Evolutionary conservation across 2,113 vertebrate genomes (phyloP).

Genomic region (Pollachius pollachius): DNA sequence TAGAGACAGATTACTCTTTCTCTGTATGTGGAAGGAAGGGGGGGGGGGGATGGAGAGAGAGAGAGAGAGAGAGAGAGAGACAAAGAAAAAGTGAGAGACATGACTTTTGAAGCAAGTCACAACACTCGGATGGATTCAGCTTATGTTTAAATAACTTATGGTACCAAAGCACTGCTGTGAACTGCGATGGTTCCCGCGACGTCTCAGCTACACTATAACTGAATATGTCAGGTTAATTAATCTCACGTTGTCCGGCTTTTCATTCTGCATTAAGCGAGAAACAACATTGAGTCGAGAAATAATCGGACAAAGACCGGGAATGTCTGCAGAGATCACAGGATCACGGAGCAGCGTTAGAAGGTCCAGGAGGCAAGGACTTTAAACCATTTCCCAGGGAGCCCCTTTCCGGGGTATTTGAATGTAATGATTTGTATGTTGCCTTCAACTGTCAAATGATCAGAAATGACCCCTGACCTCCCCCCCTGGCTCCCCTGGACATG

Average conservation of each 20-base stretch:
- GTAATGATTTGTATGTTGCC: conserved; percentile 3
- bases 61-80: conserved; percentile 7
- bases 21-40: conserved; percentile 11
- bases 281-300: not conserved
- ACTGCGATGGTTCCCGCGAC: conserved; percentile 33
- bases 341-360: not conserved
- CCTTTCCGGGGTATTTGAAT: not conserved
- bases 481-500: conserved; percentile 35
- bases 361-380: conserved; percentile 23
- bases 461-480: conserved; percentile 38
- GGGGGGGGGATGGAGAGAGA: too few species aligned
- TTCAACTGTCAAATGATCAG: conserved; percentile 51
- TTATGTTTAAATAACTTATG: conserved; percentile 28
- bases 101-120: not conserved
- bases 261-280: not conserved
- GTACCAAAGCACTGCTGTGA: conserved; percentile 32
- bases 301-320: not conserved
- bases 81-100: conserved; percentile 16
- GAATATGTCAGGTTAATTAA: not conserved
- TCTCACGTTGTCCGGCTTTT: not conserved
- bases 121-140: not conserved
- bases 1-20: conserved; percentile 50
- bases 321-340: not conserved
- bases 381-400: conserved; percentile 19
- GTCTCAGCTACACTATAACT: conserved; percentile 17